Conservation (phyloP, 2,888 invertebrate genomes). For the Ornithoptera alexandrae region DNA sequence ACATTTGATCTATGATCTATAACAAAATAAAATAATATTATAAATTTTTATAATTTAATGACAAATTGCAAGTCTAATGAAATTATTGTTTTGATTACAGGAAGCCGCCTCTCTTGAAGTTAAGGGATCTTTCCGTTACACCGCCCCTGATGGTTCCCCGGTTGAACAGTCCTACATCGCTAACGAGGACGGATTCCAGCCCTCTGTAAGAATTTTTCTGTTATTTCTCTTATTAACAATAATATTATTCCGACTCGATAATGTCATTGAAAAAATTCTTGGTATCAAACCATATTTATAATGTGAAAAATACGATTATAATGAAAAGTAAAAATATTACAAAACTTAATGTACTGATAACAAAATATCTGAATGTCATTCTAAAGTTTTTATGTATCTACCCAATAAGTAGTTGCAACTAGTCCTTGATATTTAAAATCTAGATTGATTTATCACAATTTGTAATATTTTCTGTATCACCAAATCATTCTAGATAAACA, state of each 20-base stretch:
- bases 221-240: neutral
- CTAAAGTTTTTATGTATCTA: neutral
- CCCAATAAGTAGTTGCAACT: constrained; percentile 7
- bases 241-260: neutral
- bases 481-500: constrained; percentile 4
- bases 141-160: constrained; percentile 74
- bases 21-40: too few relatives aligned
- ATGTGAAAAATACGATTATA: neutral
- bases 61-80: neutral
- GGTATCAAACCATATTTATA: too few relatives aligned
- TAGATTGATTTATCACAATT: constrained; percentile 25
- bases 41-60: too few relatives aligned
- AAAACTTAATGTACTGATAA: neutral
- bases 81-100: constrained; percentile 25
- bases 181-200: constrained; percentile 74
- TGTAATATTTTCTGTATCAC: constrained; percentile 10
- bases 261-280: neutral
- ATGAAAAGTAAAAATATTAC: neutral
- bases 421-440: constrained; percentile 37
- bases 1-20: too few relatives aligned
- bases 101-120: constrained; percentile 57
- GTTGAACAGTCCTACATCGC: constrained; percentile 71
- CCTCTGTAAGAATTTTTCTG: constrained; percentile 42
- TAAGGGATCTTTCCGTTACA: constrained; percentile 71
- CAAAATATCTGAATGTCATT: neutral